Percentiles rank a stretch among this genome's conserved stretches.
Conservation (phyloP, 2,113 vertebrate genomes). For the Turnix velox region DNA sequence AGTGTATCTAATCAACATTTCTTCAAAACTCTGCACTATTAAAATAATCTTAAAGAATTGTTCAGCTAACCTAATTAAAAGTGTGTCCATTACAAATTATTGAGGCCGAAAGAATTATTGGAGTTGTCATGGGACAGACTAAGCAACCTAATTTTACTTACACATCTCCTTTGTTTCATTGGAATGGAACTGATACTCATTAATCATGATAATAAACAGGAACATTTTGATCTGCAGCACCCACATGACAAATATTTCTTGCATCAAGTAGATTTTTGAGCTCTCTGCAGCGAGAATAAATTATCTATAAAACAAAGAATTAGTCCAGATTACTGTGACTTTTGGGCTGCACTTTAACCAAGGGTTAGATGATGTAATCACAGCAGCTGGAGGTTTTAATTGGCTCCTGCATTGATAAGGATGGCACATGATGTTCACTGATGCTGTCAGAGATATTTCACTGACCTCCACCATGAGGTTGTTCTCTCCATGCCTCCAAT, state of each 20-base stretch:
- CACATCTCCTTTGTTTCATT: background rate
- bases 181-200: fast-evolving
- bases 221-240: background rate
- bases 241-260: background rate
- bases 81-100: background rate
- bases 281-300: background rate
- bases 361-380: background rate
- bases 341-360: background rate
- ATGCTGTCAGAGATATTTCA: background rate
- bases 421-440: background rate
- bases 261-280: background rate
- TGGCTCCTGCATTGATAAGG: background rate
- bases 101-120: background rate
- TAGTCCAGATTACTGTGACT: background rate
- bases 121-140: background rate
- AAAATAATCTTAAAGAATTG: background rate
- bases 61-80: background rate
- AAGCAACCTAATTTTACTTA: background rate
- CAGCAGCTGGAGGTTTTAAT: background rate
- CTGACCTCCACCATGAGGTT: background rate
- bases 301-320: background rate
- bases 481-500: background rate
- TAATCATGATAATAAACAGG: background rate
- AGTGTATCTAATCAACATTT: background rate
- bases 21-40: background rate